These are phyloP conservation scores for Tribolium castaneum DNA, from an alignment of 1,140 invertebrate species.

Conservation along the genomic window DNA sequence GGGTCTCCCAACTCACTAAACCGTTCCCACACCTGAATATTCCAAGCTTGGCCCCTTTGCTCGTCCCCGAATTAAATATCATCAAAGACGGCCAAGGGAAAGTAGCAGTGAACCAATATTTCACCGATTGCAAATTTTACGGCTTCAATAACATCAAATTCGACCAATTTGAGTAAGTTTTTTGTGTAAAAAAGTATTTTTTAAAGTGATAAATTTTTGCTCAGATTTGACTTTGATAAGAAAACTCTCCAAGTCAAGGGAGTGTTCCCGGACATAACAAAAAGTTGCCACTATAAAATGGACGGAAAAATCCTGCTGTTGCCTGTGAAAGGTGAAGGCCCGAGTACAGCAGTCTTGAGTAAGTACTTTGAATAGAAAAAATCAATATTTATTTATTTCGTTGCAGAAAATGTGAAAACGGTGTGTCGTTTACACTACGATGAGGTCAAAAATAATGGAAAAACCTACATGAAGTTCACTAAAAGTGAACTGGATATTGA, in stretches of 20 bases:
- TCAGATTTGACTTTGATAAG: not conserved
- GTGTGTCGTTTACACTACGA: conserved; percentile 41
- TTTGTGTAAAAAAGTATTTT: too few relatives aligned
- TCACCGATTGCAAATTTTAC: not conserved
- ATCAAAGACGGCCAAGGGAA: not conserved
- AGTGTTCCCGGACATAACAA: not conserved
- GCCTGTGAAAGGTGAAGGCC: not conserved
- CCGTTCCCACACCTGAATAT: not conserved
- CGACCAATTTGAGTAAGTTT: not conserved
- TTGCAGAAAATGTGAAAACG: not conserved
- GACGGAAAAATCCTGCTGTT: not conserved
- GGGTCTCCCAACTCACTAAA: not conserved
- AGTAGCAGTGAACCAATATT: not conserved
- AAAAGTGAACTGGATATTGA: conserved; percentile 50
- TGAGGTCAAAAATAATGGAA: conserved; percentile 60
- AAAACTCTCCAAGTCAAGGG: not conserved
- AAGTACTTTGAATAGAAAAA: not conserved
- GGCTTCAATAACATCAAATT: not conserved
- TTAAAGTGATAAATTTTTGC: too few relatives aligned
- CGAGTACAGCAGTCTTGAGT: not conserved
- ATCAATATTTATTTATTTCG: not conserved
- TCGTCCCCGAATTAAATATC: not conserved
- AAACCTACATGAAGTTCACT: conserved; percentile 59
- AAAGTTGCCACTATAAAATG: not conserved
- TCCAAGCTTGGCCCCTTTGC: not conserved